Percentiles rank a stretch among this genome's conserved stretches.
These are phyloP conservation scores for Calosoma granatense DNA, from an alignment of 1,140 invertebrate genomes.

Conservation along the genomic window DNA sequence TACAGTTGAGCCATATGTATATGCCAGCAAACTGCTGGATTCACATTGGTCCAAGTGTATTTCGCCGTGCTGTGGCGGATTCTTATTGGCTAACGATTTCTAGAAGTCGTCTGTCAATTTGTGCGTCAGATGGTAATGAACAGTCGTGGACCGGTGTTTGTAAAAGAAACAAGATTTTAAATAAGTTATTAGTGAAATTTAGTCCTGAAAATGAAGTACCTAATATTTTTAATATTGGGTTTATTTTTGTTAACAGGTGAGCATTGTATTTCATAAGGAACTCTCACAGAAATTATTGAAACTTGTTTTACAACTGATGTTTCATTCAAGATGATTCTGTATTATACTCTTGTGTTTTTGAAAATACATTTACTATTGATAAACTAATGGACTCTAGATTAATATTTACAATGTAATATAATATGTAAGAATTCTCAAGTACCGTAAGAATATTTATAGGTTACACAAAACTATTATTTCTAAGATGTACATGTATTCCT, in stretches of 20 bases:
- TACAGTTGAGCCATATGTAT: constrained; percentile 21
- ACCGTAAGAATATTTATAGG: no score
- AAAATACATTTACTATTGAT: no score
- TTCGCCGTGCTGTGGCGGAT: constrained; percentile 22
- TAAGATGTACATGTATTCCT: constrained; percentile 2
- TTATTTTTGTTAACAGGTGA: constrained; percentile 44
- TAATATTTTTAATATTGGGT: constrained; percentile 36
- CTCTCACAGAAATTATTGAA: no score
- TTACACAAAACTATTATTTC: constrained; percentile 9
- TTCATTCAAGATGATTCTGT: constrained; percentile 16
- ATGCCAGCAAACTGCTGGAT: constrained; percentile 11
- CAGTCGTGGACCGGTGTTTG: constrained; percentile 14
- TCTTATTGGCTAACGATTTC: constrained; percentile 25
- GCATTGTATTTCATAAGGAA: no score
- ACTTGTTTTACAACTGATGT: no score
- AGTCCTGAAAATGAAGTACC: constrained; percentile 49
- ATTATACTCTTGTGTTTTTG: constrained; percentile 13
- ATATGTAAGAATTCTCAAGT: no score
- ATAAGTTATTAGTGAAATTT: no score
- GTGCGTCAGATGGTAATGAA: no score
- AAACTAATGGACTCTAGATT: no score
- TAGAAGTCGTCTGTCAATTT: constrained; percentile 9
- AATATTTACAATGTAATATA: constrained; percentile 10
- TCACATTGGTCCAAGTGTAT: constrained; percentile 16
- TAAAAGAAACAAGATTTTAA: no score